Conservation (phyloP, 2,797 vertebrate species). For the Manis javanica region DNA sequence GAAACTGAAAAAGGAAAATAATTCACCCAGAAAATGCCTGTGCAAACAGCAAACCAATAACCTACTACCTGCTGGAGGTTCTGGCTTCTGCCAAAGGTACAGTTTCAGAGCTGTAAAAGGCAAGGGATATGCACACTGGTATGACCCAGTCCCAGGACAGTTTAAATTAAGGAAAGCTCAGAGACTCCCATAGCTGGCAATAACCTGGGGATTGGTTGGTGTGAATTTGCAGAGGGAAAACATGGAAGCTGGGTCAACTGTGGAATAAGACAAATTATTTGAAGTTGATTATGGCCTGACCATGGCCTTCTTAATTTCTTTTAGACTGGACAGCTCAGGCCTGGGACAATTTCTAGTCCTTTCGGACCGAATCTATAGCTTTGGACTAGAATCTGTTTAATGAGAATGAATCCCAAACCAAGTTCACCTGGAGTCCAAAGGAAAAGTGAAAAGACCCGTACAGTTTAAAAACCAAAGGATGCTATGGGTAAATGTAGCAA, state of each 20-base stretch:
- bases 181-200: neutral
- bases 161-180: neutral
- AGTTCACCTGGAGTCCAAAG: neutral
- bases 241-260: neutral
- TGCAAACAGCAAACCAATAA: slow-evolving; percentile 58
- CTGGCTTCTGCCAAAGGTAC: neutral
- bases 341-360: neutral
- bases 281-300: neutral
- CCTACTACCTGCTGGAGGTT: neutral
- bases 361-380: neutral
- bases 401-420: neutral
- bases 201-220: neutral
- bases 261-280: neutral
- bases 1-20: slow-evolving; percentile 23
- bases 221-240: neutral
- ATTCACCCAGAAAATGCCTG: slow-evolving; percentile 25
- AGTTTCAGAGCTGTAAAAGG: slow-evolving; percentile 18
- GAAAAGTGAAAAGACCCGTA: neutral
- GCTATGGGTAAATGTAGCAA: too few relatives aligned
- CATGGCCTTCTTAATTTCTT: neutral
- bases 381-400: neutral
- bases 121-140: neutral
- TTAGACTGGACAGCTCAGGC: neutral
- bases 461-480: slow-evolving; percentile 11
- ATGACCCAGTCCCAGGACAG: neutral